Evolutionary conservation across 2,888 invertebrate species (phyloP).

Genomic region (Netelia virgata): DNA sequence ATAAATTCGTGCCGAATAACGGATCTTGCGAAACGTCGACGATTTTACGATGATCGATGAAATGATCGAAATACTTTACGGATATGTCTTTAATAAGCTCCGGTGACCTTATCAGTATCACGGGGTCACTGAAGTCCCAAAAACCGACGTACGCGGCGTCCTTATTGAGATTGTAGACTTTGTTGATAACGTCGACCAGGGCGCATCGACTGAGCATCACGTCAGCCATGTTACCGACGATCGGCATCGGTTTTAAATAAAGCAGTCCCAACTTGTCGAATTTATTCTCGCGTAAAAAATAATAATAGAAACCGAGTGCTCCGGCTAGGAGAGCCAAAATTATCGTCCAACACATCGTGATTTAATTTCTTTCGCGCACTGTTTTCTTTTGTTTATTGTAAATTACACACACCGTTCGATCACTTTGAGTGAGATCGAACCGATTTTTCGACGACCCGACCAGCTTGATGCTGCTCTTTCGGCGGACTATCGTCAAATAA

Average conservation of each 20-base stretch:
- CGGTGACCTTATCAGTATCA: conserved; percentile 77
- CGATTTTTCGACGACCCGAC: not conserved
- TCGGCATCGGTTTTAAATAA: conserved; percentile 55
- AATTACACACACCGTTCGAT: not conserved
- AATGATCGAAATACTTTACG: conserved; percentile 79
- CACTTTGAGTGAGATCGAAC: not conserved
- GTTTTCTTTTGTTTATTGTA: not conserved
- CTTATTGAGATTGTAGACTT: conserved; percentile 66
- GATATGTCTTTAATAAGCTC: conserved; percentile 78
- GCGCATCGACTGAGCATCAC: conserved; percentile 42
- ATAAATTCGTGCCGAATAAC: conserved; percentile 70
- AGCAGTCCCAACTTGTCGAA: conserved; percentile 72
- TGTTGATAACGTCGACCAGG: conserved; percentile 44
- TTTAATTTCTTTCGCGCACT: not conserved
- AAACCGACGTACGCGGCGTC: conserved; percentile 76
- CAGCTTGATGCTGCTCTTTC: not conserved
- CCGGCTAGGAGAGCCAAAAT: conserved; percentile 1
- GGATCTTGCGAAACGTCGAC: conserved; percentile 70
- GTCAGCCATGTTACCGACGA: conserved; percentile 68
- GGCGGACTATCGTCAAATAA: not conserved
- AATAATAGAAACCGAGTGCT: conserved; percentile 32
- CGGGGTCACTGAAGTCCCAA: conserved; percentile 75
- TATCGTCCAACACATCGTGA: conserved; percentile 1
- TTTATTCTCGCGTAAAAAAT: conserved; percentile 36
- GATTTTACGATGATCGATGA: conserved; percentile 75